phyloP scores from a whole-genome alignment of 2,113 vertebrate genomes.

The Oryzias celebensis region DNA sequence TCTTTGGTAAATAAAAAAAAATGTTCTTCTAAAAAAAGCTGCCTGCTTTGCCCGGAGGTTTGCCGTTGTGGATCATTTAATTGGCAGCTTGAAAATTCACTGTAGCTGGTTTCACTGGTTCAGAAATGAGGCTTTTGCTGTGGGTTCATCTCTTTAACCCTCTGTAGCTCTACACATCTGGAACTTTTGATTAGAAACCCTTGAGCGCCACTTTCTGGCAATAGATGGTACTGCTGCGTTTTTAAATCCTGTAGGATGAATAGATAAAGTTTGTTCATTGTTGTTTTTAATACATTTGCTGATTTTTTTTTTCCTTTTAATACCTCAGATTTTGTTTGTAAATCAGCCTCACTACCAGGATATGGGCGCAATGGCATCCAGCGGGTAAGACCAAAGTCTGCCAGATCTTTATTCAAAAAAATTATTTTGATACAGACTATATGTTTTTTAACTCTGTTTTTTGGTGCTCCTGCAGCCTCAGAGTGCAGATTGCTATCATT shows the following conservation, averaged over 20 bases:
- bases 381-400: constrained; percentile 78
- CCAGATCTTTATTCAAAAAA: neutral
- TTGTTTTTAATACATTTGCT: neutral
- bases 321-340: constrained; percentile 89
- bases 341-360: constrained; percentile 92
- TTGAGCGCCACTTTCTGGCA: constrained; percentile 66
- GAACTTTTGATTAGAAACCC: constrained; percentile 16
- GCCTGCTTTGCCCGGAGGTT: neutral
- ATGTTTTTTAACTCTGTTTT: neutral
- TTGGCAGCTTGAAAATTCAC: neutral
- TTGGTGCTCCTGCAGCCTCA: constrained; percentile 67
- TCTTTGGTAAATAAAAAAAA: too few relatives aligned
- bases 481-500: constrained; percentile 93
- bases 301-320: neutral
- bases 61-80: neutral
- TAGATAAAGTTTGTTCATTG: neutral
- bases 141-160: constrained; percentile 9
- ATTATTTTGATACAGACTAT: neutral
- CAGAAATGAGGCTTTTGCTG: neutral
- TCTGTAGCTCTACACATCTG: constrained; percentile 12
- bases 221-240: neutral
- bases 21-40: neutral
- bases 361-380: constrained; percentile 93
- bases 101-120: neutral
- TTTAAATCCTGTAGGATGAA: neutral